Evolutionary conservation across 2,888 invertebrate genomes (phyloP), one percentile per base, ranked within the genome.

Genomic region (Monochamus alternatus): DNA sequence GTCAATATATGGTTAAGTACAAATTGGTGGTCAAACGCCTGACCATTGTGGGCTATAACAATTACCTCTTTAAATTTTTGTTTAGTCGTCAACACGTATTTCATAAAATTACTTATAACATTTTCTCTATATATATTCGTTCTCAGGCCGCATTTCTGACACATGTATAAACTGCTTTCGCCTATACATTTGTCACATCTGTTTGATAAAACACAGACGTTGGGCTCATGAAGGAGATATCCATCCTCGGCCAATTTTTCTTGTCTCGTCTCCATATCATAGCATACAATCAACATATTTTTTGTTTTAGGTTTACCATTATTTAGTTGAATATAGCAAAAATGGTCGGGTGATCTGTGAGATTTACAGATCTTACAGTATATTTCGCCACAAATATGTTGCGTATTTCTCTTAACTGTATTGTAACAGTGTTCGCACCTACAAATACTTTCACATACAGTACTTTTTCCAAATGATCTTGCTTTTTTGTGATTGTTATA

Each of bases 251-350:
- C 12, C 3, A 68, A 43, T 55, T 69, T 77, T 52, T 80, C 77
- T 55, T 81, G 79, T 5, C 68, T 70, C 0, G 78, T 80, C 74
- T 82, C 81, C 7, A 83, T 67, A 59, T 82, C 80, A 30, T 78
- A 81, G 65, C 81, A 81, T 3, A 58, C 4, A 30, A 58, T 5
- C 2, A 58, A 30, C 2, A 4, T 30, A 4, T 58, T 30, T 30
- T 30, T 3, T 9, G n/a, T 60, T 30, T 60, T 60, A 7, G 60
- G 60, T n/a, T 60, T 60, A 32, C 32, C 60, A 5, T 22, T 31
- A 32, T 60, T 31, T 3, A 9, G 60, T n/a, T 60, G 60, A 3
- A 60, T 60, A 2, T 60, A 60, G 30, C 60, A 32, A 22, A 60
- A 1, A 32, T 60, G 32, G 10, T 60, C 12, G 9, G 9, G 10